Conservation (phyloP, 2,888 invertebrate species). For the Mayetiola destructor region DNA sequence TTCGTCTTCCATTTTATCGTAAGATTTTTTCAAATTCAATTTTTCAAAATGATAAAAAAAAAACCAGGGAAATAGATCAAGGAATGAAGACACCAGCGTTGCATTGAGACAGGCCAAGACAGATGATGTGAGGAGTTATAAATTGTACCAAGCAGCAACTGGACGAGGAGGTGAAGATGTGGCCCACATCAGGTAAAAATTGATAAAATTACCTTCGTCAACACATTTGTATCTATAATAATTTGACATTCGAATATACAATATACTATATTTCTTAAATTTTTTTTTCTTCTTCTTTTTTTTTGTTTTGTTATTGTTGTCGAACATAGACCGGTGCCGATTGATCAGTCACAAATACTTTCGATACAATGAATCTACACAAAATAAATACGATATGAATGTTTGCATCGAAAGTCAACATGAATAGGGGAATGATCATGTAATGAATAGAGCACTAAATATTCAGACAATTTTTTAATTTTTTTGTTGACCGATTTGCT, state of each 20-base stretch:
- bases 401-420: no score
- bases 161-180: neutral
- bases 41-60: slow-evolving; percentile 5
- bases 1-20: neutral
- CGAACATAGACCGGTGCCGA: slow-evolving; percentile 2
- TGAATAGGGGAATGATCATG: no score
- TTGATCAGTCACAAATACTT: neutral
- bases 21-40: neutral
- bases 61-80: neutral
- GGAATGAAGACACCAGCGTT: neutral
- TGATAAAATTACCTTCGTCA: slow-evolving; percentile 6
- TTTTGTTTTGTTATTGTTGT: no score
- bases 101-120: no score
- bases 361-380: no score
- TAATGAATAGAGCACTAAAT: slow-evolving; percentile 5
- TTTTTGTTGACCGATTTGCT: neutral
- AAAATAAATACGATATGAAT: no score
- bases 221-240: slow-evolving; percentile 7
- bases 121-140: neutral
- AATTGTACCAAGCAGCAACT: neutral
- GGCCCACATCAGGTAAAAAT: neutral
- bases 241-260: neutral
- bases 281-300: no score
- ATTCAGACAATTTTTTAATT: slow-evolving; percentile 6
- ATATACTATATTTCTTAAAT: no score